Percentiles rank a stretch among this genome's conserved stretches.
These are phyloP conservation scores for Cryptotermes secundus DNA, from an alignment of 1,140 invertebrate genomes.

Conservation along the genomic window DNA sequence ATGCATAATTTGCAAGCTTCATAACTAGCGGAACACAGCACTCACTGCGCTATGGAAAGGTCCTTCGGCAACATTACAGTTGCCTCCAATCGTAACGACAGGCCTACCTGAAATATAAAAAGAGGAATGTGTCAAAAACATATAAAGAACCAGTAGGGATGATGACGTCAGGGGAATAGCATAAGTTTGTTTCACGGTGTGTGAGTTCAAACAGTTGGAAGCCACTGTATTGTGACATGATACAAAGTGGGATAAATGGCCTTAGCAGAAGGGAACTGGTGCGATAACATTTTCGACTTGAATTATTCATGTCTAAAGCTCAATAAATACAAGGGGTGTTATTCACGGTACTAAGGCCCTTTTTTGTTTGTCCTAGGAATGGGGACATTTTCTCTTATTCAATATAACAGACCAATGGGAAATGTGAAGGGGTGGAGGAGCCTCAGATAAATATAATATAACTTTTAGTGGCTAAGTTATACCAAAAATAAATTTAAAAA, in stretches of 20 bases:
- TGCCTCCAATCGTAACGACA: background rate
- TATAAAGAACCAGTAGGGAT: background rate
- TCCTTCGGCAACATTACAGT: too few relatives aligned
- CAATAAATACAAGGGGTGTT: background rate
- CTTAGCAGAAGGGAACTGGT: background rate
- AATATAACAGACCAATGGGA: too few relatives aligned
- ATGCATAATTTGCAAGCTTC: too few relatives aligned
- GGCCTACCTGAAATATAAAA: background rate
- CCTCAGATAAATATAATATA: too few relatives aligned
- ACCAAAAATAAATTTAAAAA: too few relatives aligned
- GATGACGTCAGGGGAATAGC: background rate
- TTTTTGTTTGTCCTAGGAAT: too few relatives aligned
- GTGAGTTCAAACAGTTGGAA: constrained; percentile 20
- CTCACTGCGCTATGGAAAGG: too few relatives aligned
- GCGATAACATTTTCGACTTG: background rate
- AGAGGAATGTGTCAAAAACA: constrained; percentile 1
- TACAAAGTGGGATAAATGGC: constrained; percentile 27
- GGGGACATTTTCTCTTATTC: too few relatives aligned
- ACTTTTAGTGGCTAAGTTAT: too few relatives aligned
- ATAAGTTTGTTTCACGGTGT: constrained; percentile 19
- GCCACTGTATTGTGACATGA: background rate
- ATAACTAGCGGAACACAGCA: too few relatives aligned
- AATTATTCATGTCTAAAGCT: constrained; percentile 26
- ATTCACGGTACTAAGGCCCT: background rate
- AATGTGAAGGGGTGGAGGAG: too few relatives aligned